Percentiles rank a stretch among this genome's conserved stretches.
phyloP scores from a whole-genome alignment of 2,888 invertebrate genomes.

The Melinopterus prodromus region DNA sequence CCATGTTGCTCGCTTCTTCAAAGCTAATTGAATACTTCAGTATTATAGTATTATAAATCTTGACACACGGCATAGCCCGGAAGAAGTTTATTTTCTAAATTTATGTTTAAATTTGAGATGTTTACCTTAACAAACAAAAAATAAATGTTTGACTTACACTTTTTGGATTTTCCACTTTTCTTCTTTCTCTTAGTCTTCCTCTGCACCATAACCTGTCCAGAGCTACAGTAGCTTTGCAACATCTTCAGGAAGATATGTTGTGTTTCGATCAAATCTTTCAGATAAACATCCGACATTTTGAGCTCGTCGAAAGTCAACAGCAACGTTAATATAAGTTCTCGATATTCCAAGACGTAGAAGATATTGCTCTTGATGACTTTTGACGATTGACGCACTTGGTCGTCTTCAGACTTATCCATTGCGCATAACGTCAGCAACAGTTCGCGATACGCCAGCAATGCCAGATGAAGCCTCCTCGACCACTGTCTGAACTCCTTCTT shows the following conservation, averaged over 20 bases:
- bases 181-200: conserved; percentile 66
- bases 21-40: too few species aligned
- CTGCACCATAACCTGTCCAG: conserved; percentile 75
- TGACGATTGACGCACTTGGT: conserved; percentile 77
- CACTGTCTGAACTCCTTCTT: conserved; percentile 85
- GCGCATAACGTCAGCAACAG: conserved; percentile 81
- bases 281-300: conserved; percentile 84
- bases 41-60: too few species aligned
- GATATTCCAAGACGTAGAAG: conserved; percentile 93
- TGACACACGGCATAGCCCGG: too few species aligned
- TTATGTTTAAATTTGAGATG: too few species aligned
- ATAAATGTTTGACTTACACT: background rate
- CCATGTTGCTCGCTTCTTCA: too few species aligned
- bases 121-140: background rate
- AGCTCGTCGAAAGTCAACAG: conserved; percentile 84
- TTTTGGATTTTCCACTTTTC: conserved; percentile 54
- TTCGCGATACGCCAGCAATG: conserved; percentile 82
- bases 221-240: conserved; percentile 78
- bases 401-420: conserved; percentile 81
- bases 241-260: conserved; percentile 91
- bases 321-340: conserved; percentile 86
- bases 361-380: conserved; percentile 90
- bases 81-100: too few species aligned
- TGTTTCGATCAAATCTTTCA: conserved; percentile 89
- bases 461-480: conserved; percentile 87